A percentile compares a stretch with the other conserved stretches of the same genome.
Evolutionary conservation across 2,113 vertebrate species (phyloP).

Genomic region (Megaleporinus macrocephalus): DNA sequence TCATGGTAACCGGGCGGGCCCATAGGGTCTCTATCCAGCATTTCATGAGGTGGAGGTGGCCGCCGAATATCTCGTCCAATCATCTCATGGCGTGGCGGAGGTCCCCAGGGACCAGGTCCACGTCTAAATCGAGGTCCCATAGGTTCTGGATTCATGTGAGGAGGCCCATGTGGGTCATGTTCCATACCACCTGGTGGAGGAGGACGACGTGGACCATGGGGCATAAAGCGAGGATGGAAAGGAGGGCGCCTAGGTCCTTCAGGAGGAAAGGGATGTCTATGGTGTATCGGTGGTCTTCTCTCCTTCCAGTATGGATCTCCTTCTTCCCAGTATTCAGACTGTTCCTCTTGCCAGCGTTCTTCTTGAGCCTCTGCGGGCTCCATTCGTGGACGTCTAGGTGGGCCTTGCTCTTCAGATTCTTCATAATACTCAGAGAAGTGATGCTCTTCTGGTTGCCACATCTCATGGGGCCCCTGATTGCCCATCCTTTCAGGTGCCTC

Average conservation of each 20-base stretch:
- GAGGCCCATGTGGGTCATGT: conserved; percentile 59
- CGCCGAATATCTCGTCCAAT: conserved; percentile 65
- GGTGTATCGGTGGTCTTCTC: conserved; percentile 80
- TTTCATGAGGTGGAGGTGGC: conserved; percentile 77
- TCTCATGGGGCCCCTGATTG: conserved; percentile 61
- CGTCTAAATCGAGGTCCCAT: conserved; percentile 76
- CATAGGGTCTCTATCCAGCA: conserved; percentile 44
- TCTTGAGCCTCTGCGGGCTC: conserved; percentile 78
- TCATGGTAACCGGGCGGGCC: conserved; percentile 74
- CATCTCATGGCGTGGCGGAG: conserved; percentile 76
- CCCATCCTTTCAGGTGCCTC: conserved; percentile 70
- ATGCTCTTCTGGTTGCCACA: conserved; percentile 82
- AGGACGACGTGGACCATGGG: conserved; percentile 68
- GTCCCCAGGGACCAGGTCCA: conserved; percentile 67
- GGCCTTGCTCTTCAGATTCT: conserved; percentile 72
- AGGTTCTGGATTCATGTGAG: conserved; percentile 61
- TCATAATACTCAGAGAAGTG: conserved; percentile 77
- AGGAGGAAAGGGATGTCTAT: conserved; percentile 73
- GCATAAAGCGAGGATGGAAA: conserved; percentile 81
- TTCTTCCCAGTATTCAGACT: conserved; percentile 82
- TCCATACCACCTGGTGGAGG: conserved; percentile 68
- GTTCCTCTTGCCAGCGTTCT: conserved; percentile 85
- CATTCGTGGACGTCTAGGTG: conserved; percentile 69
- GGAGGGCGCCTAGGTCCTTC: conserved; percentile 74
- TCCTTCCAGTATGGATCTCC: conserved; percentile 83